Evolutionary conservation across 1,140 invertebrate genomes (phyloP).

Genomic region (Drosophila elegans): DNA sequence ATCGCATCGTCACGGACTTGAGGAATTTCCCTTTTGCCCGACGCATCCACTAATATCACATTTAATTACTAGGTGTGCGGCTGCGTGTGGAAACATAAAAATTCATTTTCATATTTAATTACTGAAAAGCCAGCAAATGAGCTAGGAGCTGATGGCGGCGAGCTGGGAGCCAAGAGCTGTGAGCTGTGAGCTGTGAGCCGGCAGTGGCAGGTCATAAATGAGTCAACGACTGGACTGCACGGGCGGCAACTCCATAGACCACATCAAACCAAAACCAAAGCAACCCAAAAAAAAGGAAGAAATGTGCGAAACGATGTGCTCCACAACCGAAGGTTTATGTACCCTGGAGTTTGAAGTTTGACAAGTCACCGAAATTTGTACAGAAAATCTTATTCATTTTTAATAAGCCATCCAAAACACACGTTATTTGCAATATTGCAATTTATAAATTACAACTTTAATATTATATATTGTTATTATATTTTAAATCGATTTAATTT

Average conservation of each 20-base stretch:
- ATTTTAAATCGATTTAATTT: no score
- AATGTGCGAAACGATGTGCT: background rate
- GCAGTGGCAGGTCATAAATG: conserved; percentile 71
- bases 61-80: conserved; percentile 59
- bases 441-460: no score
- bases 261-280: conserved; percentile 31
- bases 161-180: conserved; percentile 6
- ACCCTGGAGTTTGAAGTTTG: conserved; percentile 6
- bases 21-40: conserved; percentile 6
- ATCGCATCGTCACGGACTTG: background rate
- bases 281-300: conserved; percentile 11
- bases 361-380: background rate
- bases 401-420: no score
- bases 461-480: no score
- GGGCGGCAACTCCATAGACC: conserved; percentile 35
- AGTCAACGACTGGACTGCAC: conserved; percentile 64
- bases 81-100: conserved; percentile 62
- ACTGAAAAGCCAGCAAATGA: conserved; percentile 63
- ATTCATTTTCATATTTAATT: conserved; percentile 79
- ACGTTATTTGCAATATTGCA: no score
- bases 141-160: conserved; percentile 18
- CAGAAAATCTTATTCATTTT: no score
- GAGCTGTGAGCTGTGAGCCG: background rate
- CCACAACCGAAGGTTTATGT: background rate
- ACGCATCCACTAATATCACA: conserved; percentile 17